phyloP scores from a whole-genome alignment of 2,888 invertebrate species.

The Adineta ricciae region DNA sequence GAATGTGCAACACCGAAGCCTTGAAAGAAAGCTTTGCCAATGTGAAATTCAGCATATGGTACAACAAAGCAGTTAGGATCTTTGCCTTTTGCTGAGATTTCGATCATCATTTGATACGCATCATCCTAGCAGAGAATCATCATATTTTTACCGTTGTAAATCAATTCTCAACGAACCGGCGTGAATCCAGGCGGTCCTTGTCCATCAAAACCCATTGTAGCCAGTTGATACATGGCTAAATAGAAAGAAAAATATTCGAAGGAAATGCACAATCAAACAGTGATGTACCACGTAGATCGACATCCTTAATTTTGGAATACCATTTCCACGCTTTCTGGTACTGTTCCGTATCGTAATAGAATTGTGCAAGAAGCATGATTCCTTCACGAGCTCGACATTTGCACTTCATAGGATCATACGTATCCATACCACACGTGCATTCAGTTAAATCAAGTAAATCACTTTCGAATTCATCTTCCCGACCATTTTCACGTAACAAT shows the following conservation, averaged over 20 bases:
- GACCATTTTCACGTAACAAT: background rate
- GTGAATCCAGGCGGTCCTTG: background rate
- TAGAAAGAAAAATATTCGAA: background rate
- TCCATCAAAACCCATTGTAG: background rate
- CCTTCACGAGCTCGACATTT: conserved; percentile 15
- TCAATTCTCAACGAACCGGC: background rate
- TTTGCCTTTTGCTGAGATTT: background rate
- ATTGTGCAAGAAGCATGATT: background rate
- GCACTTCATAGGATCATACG: background rate
- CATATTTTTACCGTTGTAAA: background rate
- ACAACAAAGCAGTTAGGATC: background rate
- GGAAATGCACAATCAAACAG: background rate
- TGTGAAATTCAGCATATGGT: background rate
- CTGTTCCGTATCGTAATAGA: conserved; percentile 15
- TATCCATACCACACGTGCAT: background rate
- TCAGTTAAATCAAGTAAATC: background rate
- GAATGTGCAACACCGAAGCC: conserved; percentile 48
- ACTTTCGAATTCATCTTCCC: background rate
- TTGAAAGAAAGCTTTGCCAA: conserved; percentile 43
- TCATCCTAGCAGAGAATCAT: background rate
- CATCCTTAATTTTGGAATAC: background rate
- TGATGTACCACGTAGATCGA: background rate
- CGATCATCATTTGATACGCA: background rate
- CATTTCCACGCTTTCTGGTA: conserved; percentile 7
- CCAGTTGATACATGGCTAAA: background rate